phyloP scores from a whole-genome alignment of 2,888 invertebrate species.

The Volucella inflata region DNA sequence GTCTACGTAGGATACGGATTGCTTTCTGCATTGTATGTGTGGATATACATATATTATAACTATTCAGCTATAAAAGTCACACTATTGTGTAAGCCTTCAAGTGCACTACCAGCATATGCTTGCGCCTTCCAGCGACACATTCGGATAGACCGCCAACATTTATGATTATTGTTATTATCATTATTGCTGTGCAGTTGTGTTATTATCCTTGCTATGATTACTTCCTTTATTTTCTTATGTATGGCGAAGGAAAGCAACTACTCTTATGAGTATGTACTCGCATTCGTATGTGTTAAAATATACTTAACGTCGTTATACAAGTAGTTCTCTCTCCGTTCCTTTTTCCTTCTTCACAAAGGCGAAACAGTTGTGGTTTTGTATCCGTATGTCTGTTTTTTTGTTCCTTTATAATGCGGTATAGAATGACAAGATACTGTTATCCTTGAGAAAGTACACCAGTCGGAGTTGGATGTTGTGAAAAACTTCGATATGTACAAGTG shows the following conservation, averaged over 20 bases:
- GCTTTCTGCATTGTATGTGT: not conserved
- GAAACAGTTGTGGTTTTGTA: not conserved
- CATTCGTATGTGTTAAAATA: not conserved
- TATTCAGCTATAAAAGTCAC: not conserved
- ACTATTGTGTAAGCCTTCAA: constrained; percentile 22
- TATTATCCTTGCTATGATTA: constrained; percentile 72
- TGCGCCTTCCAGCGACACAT: constrained; percentile 52
- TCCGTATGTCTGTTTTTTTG: not conserved
- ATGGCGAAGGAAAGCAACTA: constrained; percentile 62
- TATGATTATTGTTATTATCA: constrained; percentile 74
- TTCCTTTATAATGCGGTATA: constrained; percentile 2
- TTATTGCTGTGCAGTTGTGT: constrained; percentile 71
- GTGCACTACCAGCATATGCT: constrained; percentile 35
- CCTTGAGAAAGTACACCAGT: constrained; percentile 18
- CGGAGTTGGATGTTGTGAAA: constrained; percentile 1
- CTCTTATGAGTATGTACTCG: not conserved
- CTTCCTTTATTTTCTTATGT: constrained; percentile 71
- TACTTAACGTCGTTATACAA: constrained; percentile 52
- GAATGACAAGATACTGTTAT: constrained; percentile 39
- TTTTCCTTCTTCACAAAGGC: constrained; percentile 22
- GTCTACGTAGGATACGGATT: constrained; percentile 30
- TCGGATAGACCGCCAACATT: constrained; percentile 71
- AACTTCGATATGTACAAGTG: no score
- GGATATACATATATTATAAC: constrained; percentile 5
- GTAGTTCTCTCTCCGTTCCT: constrained; percentile 25